Conservation (phyloP, 2,113 vertebrate species). For the Coptodon rendalli region DNA sequence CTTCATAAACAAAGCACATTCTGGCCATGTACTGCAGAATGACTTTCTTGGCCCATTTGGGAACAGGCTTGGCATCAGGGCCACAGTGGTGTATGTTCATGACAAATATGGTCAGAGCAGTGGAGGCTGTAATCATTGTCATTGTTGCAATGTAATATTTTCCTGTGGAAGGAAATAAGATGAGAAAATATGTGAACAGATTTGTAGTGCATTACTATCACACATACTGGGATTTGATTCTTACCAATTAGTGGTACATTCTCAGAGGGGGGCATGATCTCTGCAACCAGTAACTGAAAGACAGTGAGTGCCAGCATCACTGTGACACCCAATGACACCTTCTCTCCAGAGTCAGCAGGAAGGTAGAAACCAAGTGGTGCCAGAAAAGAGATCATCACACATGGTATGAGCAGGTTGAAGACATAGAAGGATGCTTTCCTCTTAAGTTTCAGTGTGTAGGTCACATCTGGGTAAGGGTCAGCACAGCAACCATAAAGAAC, state of each 20-base stretch:
- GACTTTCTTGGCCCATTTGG: conserved; percentile 78
- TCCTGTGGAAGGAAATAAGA: conserved; percentile 60
- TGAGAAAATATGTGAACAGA: background rate
- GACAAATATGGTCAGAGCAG: conserved; percentile 86
- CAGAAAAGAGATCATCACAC: conserved; percentile 88
- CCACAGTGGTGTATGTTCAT: conserved; percentile 90
- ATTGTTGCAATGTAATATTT: conserved; percentile 94
- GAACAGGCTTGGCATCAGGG: conserved; percentile 79
- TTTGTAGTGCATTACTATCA: background rate
- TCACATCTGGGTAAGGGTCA: conserved; percentile 87
- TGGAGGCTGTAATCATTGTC: conserved; percentile 90
- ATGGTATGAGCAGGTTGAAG: conserved; percentile 89
- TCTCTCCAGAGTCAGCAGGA: conserved; percentile 86
- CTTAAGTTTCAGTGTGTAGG: conserved; percentile 82
- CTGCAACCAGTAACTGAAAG: conserved; percentile 88
- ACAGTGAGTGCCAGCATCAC: conserved; percentile 89
- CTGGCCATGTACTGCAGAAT: conserved; percentile 81
- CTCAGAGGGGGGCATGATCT: conserved; percentile 89
- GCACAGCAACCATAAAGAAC: conserved; percentile 87
- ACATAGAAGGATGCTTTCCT: conserved; percentile 86
- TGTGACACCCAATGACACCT: conserved; percentile 86
- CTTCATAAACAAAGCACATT: conserved; percentile 79
- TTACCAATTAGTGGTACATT: conserved; percentile 89
- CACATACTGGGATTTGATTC: background rate
- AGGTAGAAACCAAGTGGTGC: conserved; percentile 89